Conservation (phyloP, 2,113 vertebrate genomes). For the Benitochromis conjunctus region DNA sequence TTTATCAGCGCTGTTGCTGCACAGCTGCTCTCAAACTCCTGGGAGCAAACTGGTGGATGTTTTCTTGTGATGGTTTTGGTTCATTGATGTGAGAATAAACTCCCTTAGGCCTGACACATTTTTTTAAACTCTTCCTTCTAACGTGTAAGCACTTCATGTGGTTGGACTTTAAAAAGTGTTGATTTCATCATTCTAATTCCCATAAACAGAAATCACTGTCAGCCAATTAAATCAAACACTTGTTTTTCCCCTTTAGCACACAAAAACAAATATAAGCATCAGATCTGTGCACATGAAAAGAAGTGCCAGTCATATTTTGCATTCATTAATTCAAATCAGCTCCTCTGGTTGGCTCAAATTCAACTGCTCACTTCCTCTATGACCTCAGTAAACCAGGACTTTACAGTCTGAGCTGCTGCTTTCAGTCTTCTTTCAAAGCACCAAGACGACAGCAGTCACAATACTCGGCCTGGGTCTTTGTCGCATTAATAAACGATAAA, state of each 20-base stretch:
- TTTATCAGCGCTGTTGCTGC: neutral
- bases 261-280: neutral
- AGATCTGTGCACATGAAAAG: neutral
- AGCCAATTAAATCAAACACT: neutral
- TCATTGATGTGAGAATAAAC: neutral
- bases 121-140: neutral
- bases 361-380: neutral
- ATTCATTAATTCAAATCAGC: neutral
- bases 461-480: fast-evolving
- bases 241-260: neutral
- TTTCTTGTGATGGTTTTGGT: neutral
- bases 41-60: neutral
- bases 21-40: neutral
- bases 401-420: neutral
- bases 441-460: neutral
- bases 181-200: neutral
- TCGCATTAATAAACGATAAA: neutral
- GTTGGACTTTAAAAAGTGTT: neutral
- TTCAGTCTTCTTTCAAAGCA: neutral
- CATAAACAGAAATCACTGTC: neutral
- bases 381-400: neutral
- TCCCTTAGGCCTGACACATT: neutral
- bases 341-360: neutral
- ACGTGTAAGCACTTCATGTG: fast-evolving
- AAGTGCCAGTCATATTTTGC: neutral